These are phyloP conservation scores for Bothrops alternatus DNA, from an alignment of 2,797 vertebrate species.

Conservation along the genomic window DNA sequence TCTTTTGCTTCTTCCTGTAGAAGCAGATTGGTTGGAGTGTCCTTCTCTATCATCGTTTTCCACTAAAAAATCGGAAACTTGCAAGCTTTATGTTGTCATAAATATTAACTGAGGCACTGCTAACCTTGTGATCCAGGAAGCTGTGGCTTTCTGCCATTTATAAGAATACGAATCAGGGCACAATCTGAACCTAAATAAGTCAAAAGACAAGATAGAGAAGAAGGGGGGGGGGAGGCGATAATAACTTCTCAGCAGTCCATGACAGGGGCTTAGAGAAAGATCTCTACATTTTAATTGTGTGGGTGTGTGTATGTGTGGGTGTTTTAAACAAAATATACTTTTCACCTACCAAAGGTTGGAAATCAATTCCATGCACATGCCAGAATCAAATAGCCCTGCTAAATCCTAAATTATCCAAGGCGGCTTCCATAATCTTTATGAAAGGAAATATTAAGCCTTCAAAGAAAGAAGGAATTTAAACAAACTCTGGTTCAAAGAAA, in stretches of 20 bases:
- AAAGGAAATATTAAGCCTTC: slow-evolving; percentile 63
- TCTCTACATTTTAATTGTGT: not conserved
- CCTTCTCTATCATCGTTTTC: not conserved
- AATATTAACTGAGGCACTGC: not conserved
- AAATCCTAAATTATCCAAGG: slow-evolving; percentile 57
- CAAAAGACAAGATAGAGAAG: not conserved
- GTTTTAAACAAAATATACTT: slow-evolving; percentile 24
- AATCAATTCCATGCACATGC: slow-evolving; percentile 44
- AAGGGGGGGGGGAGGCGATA: not conserved
- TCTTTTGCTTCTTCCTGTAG: not conserved
- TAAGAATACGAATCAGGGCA: rapidly evolving
- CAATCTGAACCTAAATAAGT: not conserved
- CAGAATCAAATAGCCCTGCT: slow-evolving; percentile 49
- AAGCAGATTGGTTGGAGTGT: not conserved
- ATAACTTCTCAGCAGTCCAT: not conserved
- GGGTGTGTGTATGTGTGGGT: no score
- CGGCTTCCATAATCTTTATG: slow-evolving; percentile 62
- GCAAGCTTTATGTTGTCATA: not conserved
- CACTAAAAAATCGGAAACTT: not conserved
- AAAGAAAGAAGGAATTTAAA: slow-evolving; percentile 63
- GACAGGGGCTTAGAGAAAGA: not conserved
- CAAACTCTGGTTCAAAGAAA: slow-evolving; percentile 64
- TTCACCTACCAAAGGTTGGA: slow-evolving; percentile 45
- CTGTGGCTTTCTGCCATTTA: not conserved
- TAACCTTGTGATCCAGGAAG: not conserved